These are phyloP conservation scores for Morpho achilles DNA, from an alignment of 2,888 invertebrate genomes.

Conservation along the genomic window DNA sequence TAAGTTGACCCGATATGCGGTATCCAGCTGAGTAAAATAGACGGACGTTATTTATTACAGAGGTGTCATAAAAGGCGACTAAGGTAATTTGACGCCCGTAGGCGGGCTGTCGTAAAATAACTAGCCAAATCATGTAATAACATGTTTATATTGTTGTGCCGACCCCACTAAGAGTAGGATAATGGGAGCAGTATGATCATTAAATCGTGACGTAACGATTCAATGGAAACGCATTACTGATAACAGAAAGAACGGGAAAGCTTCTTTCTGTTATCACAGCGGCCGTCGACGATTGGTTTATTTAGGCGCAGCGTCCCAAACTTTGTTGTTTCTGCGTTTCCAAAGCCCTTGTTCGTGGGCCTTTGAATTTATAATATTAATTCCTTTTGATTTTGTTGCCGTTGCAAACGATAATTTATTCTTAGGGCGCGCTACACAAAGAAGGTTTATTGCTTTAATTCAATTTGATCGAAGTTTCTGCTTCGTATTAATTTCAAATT, in stretches of 20 bases:
- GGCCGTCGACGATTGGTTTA: conserved; percentile 17
- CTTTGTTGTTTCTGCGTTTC: conserved; percentile 11
- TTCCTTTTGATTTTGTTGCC: conserved; percentile 36
- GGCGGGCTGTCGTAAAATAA: no score
- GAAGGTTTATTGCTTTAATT: conserved; percentile 11
- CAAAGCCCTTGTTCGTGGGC: conserved; percentile 10
- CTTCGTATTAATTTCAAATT: neutral
- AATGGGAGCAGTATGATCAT: no score
- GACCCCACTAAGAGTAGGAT: no score
- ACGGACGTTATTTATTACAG: no score
- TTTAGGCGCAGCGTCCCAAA: conserved; percentile 12
- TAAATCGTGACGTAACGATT: neutral
- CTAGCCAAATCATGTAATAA: no score
- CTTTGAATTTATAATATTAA: conserved; percentile 17
- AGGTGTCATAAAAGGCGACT: no score
- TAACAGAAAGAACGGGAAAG: neutral
- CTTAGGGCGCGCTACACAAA: conserved; percentile 8
- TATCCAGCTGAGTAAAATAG: no score
- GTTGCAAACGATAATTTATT: conserved; percentile 43
- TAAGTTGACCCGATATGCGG: no score
- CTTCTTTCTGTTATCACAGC: conserved; percentile 3
- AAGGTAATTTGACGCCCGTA: no score
- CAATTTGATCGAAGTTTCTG: conserved; percentile 4
- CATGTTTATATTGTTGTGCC: no score
- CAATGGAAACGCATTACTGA: neutral